Evolutionary conservation across 2,113 vertebrate species (phyloP), one percentile per base, ranked within the genome.

Genomic region (Bufo gargarizans): DNA sequence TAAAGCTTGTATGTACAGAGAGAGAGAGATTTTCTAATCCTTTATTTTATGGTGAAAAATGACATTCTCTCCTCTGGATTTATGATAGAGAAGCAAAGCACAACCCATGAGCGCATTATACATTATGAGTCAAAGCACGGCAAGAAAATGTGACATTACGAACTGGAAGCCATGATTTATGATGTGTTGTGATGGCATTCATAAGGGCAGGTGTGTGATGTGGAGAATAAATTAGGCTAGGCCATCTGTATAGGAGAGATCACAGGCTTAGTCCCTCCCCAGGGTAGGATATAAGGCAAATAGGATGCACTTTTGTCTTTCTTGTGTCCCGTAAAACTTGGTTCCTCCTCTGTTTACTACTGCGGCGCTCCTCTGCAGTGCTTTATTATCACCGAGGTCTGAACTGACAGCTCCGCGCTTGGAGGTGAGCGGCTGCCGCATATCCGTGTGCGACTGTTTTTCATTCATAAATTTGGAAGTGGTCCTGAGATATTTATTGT

Each of bases 251-350:
- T 58, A 22, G 76, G 14, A 65, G 56, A 53, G 80, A 76, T 83
- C 79, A 76, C 71, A 47, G 77, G 56, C 76, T 69, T 61, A 59
- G 47, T 55, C 67, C 65, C 71, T 88, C 79, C 69, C 79, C 13
- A 72, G 86, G 86, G 86, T 43, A 88, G 67, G 79, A 72, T 88
- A 82, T 59, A 82, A 81, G 67, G 76, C 85, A 87, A 78, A 82
- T 72, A 79, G n/a, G 79, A 88, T 76, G 67, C 79, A 74, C 55
- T 69, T 58, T n/a, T 76, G 61, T 82, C 55, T 74, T 88, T 77
- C 78, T 43, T 22, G n/a, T 61, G 69, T 82, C 67, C 79, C 4
- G 45, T 88, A 83, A 88, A 88, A 77, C 58, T 74, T 55, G 63
- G 69, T 81, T 87, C 63, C 77, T 71, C 16, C 63, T 86, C 53